Percentiles rank a stretch among this genome's conserved stretches.
phyloP scores from a whole-genome alignment of 2,888 invertebrate species.

The Acrobasis suavella region DNA sequence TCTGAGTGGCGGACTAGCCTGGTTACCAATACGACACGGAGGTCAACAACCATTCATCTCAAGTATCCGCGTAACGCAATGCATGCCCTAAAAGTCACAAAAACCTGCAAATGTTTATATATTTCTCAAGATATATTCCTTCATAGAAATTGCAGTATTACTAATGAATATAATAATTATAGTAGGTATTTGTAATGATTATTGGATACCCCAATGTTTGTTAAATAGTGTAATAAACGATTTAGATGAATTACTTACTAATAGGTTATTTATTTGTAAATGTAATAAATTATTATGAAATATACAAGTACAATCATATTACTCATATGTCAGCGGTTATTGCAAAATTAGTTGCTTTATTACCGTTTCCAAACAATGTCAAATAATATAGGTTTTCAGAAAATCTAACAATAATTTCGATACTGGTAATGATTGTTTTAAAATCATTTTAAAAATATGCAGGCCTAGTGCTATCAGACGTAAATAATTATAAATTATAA shows the following conservation, averaged over 20 bases:
- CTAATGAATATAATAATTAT: not conserved
- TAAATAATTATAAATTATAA: not conserved
- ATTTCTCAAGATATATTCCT: conserved; percentile 5
- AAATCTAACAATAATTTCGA: no score
- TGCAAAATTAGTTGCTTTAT: no score
- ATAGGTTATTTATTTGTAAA: conserved; percentile 4
- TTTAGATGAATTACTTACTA: conserved; percentile 7
- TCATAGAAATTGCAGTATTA: conserved; percentile 9
- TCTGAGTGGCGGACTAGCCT: no score
- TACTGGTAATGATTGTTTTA: no score
- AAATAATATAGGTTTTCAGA: no score
- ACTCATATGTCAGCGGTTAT: not conserved
- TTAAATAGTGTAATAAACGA: conserved; percentile 2
- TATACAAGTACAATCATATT: not conserved
- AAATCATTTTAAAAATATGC: no score
- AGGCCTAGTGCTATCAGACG: no score
- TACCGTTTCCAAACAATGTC: no score
- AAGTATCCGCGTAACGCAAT: no score
- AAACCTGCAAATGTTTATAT: not conserved
- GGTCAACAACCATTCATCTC: no score
- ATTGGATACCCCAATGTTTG: not conserved
- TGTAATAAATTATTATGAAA: conserved; percentile 6
- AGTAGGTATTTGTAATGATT: not conserved
- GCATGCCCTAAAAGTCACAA: not conserved
- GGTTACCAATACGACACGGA: no score